Conservation (phyloP, 1,140 invertebrate species). For the Melipona quadrifasciata region DNA sequence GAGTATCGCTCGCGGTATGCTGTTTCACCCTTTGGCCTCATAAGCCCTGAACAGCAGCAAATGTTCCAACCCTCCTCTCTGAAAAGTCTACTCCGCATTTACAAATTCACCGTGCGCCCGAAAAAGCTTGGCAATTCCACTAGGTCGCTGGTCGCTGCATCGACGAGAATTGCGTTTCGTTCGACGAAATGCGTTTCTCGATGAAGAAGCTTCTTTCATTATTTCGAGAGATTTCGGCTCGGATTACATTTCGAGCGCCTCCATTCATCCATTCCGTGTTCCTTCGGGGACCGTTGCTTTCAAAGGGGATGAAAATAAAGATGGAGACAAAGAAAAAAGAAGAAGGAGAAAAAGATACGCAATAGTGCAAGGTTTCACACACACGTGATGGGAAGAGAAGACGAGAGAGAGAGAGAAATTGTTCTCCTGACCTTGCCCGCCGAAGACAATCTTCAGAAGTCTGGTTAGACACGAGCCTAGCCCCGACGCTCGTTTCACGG, state of each 20-base stretch:
- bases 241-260: not conserved
- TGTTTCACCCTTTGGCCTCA: not conserved
- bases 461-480: constrained; percentile 8
- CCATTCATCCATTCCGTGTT: not conserved
- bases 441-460: constrained; percentile 42
- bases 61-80: not conserved
- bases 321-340: too few species aligned
- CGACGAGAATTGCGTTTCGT: not conserved
- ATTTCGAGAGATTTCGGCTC: constrained; percentile 6
- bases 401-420: constrained; percentile 18
- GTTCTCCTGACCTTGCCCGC: constrained; percentile 41
- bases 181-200: not conserved
- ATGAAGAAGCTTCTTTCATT: not conserved
- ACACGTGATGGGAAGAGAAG: too few species aligned
- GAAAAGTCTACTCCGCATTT: not conserved
- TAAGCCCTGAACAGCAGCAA: not conserved
- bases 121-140: not conserved
- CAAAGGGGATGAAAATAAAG: not conserved
- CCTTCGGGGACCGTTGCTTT: not conserved
- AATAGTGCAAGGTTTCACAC: too few species aligned
- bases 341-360: not conserved
- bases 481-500: not conserved
- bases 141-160: not conserved
- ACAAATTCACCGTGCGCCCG: too few species aligned
- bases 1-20: too few species aligned